phyloP scores from a whole-genome alignment of 30 jellyfish, hydroid and myxozoan genomes.

The Nemopilema nomurai region DNA sequence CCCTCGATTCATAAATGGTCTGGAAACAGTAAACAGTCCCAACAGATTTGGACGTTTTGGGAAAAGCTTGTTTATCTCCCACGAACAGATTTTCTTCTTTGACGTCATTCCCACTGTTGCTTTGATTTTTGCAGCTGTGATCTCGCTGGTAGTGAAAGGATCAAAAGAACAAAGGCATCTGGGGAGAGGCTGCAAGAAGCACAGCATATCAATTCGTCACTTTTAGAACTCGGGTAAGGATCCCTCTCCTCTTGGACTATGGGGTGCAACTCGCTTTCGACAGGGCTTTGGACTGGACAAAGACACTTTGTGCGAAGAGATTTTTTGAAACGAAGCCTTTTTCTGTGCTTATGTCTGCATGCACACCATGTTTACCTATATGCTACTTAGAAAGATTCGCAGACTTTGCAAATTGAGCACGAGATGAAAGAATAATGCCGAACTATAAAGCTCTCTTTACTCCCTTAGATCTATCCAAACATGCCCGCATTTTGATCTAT shows the following conservation, averaged over 20 bases:
- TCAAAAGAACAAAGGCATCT: constrained; percentile 84
- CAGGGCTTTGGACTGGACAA: neutral
- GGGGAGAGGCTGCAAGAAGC: constrained; percentile 96
- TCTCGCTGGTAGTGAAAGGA: constrained; percentile 95
- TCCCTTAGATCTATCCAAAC: too few relatives aligned
- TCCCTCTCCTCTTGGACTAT: neutral
- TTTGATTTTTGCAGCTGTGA: constrained; percentile 70
- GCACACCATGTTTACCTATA: too few relatives aligned
- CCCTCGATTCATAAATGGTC: neutral
- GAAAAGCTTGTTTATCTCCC: too few relatives aligned
- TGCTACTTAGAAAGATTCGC: too few relatives aligned
- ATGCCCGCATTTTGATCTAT: too few relatives aligned
- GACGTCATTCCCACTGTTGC: neutral
- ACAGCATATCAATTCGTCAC: constrained; percentile 88
- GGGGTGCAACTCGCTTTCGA: neutral
- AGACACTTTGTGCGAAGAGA: too few relatives aligned
- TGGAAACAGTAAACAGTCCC: neutral
- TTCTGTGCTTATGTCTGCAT: neutral
- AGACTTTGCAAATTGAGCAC: too few relatives aligned
- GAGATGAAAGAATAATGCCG: too few relatives aligned
- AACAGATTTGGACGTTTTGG: too few relatives aligned
- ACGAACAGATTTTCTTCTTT: neutral
- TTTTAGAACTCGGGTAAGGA: constrained; percentile 87
- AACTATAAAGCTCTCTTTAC: too few relatives aligned
- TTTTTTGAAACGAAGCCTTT: too few relatives aligned